A percentile compares a stretch with the other conserved stretches of the same genome.
phyloP scores from a whole-genome alignment of 2,888 invertebrate species.

The Panzeria rudis region DNA sequence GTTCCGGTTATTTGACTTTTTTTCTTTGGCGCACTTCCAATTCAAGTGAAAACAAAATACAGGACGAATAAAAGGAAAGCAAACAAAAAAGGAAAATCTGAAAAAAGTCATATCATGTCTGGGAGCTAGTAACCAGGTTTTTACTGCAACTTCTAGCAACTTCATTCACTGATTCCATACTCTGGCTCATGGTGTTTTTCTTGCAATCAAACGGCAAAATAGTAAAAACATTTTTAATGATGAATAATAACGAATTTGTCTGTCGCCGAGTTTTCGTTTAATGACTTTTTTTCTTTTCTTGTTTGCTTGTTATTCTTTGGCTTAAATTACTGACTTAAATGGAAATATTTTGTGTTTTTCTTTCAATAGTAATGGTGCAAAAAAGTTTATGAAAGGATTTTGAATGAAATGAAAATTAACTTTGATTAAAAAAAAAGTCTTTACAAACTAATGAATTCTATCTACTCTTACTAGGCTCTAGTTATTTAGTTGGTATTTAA shows the following conservation, averaged over 20 bases:
- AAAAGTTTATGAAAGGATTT: slow-evolving; percentile 21
- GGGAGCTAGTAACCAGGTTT: slow-evolving; percentile 64
- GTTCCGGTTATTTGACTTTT: slow-evolving; percentile 50
- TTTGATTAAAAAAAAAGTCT: slow-evolving; percentile 56
- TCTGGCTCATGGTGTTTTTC: neutral
- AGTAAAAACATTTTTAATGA: slow-evolving; percentile 63
- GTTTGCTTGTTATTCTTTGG: neutral
- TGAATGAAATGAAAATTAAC: slow-evolving; percentile 57
- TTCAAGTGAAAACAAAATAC: slow-evolving; percentile 53
- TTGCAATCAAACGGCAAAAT: slow-evolving; percentile 29
- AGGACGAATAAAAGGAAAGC: slow-evolving; percentile 36
- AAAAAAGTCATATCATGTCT: slow-evolving; percentile 50
- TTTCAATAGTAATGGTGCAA: neutral
- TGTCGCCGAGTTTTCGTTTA: slow-evolving; percentile 34
- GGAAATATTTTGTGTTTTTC: slow-evolving; percentile 26
- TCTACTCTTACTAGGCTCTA: slow-evolving; percentile 12
- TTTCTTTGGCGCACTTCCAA: slow-evolving; percentile 66
- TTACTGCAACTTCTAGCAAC: slow-evolving; percentile 42
- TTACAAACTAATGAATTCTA: slow-evolving; percentile 50
- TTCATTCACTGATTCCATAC: slow-evolving; percentile 27
- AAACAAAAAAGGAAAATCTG: slow-evolving; percentile 33
- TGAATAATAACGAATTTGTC: slow-evolving; percentile 45
- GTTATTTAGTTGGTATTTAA: slow-evolving; percentile 16
- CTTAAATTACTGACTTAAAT: slow-evolving; percentile 36
- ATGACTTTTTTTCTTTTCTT: slow-evolving; percentile 17